Evolutionary conservation across 2,888 invertebrate genomes (phyloP).

Genomic region (Hirtodrosophila histrioides): DNA sequence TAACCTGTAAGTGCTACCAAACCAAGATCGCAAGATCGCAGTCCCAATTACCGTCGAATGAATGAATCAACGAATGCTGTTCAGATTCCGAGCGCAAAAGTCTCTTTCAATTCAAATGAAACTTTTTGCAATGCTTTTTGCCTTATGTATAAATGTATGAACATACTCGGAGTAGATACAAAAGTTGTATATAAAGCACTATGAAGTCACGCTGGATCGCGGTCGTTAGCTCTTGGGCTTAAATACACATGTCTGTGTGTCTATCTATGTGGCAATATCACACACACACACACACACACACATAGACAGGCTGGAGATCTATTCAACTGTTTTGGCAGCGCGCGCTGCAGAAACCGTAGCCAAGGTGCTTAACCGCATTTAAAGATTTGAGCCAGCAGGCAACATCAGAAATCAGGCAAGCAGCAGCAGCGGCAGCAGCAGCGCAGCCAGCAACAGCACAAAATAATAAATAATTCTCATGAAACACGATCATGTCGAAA

Average conservation of each 20-base stretch:
- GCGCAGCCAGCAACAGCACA: constrained; percentile 31
- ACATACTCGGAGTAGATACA: background rate
- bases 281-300: background rate
- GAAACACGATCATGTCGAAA: constrained; percentile 73
- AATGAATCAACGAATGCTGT: constrained; percentile 10
- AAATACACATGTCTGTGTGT: constrained; percentile 2
- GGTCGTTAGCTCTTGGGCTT: constrained; percentile 64
- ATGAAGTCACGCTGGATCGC: constrained; percentile 55
- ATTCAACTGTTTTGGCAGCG: constrained; percentile 15
- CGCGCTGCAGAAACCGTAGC: constrained; percentile 46
- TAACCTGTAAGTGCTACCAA: constrained; percentile 1
- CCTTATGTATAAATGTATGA: constrained; percentile 1
- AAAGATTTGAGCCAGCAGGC: constrained; percentile 45
- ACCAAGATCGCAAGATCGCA: background rate
- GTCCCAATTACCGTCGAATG: constrained; percentile 3
- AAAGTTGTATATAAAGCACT: constrained; percentile 23
- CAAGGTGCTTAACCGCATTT: constrained; percentile 75
- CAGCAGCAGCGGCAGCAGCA: too few species aligned
- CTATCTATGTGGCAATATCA: constrained; percentile 36
- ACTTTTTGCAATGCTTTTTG: constrained; percentile 16
- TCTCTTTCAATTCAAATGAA: constrained; percentile 8
- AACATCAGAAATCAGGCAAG: too few species aligned
- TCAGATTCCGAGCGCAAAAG: background rate
- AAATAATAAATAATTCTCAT: constrained; percentile 60
- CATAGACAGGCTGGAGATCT: constrained; percentile 28